phyloP scores from a whole-genome alignment of 2,113 vertebrate species.

The Brevimyrus niger region DNA sequence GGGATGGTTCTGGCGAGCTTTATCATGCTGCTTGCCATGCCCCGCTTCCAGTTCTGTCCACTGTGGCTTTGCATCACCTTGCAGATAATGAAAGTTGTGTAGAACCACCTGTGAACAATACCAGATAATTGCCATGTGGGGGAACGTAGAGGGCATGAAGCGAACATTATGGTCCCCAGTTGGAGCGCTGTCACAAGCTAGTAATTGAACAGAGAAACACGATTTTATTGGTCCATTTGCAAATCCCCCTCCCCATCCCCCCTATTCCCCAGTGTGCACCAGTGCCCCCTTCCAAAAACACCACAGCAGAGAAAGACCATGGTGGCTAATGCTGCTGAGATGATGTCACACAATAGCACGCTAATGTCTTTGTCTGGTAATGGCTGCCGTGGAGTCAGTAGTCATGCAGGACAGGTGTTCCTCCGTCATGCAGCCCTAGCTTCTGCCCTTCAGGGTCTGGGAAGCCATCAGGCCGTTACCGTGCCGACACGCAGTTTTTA shows the following conservation, averaged over 20 bases:
- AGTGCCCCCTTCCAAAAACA: constrained; percentile 19
- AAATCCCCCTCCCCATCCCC: not conserved
- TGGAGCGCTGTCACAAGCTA: constrained; percentile 37
- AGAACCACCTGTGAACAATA: constrained; percentile 53
- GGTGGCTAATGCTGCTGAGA: constrained; percentile 37
- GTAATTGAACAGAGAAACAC: constrained; percentile 48
- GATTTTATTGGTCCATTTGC: constrained; percentile 40
- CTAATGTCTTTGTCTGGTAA: constrained; percentile 36
- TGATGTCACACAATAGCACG: constrained; percentile 46
- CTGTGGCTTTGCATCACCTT: constrained; percentile 24
- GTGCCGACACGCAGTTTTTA: not conserved
- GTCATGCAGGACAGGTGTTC: constrained; percentile 38
- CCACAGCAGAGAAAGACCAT: constrained; percentile 39
- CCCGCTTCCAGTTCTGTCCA: not conserved
- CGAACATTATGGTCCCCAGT: constrained; percentile 45
- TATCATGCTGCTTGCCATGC: not conserved
- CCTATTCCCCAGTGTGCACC: not conserved
- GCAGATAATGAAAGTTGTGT: constrained; percentile 47
- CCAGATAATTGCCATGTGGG: constrained; percentile 52
- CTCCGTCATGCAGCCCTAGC: constrained; percentile 17
- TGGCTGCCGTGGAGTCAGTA: constrained; percentile 45
- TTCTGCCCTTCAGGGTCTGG: not conserved
- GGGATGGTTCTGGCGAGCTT: not conserved
- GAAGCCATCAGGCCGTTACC: not conserved
- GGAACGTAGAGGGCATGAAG: constrained; percentile 39